Evolutionary conservation across 92 coral and sea anemone species (phyloP), one percentile per base, ranked within the genome.

Genomic region (Blastomussa wellsi): DNA sequence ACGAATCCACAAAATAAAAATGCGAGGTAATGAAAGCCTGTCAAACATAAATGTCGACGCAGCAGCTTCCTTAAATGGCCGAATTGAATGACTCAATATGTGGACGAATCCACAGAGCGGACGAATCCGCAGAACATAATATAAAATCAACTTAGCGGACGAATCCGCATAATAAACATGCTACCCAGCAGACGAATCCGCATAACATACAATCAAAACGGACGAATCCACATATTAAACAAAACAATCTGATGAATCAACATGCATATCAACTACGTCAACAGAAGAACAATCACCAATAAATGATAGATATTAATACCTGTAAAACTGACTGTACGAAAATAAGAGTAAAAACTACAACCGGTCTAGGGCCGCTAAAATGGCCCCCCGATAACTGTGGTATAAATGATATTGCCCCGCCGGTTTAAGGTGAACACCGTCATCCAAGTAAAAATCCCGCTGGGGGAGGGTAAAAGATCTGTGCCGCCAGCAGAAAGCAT

Each of bases 381-480:
- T 84, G 81, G 83, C 83, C n/a, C 87, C 83, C 69, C 83, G 49
- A 55, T 84, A 84, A 73, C 83, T 83, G 10, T 59, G 73, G 57
- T 83, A 73, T 28, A 74, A 73, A 62, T 49, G 72, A 33, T 84
- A 74, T 22, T 74, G 83, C 49, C 87, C 83, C 37, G 39, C 52
- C 16, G 84, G 88, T 44, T 83, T 84, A 13, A 77, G 19, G 60
- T 84, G 84, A 19, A 83, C 84, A 44, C 87, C 87, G 60, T 76
- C 87, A 4, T 74, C 52, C 35, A 75, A 75, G 42, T 57, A 53
- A 19, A 84, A 35, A 84, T 84, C 81, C 35, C 76, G 75, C 4
- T 36, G 39, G 0, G 70, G 81, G 51, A 42, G 65, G 29, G 80
- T 51, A 74, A 83, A 83, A 29, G 29, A 47, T 9, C 13, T 17